Conservation (phyloP, 2,113 vertebrate species). For the Suncus etruscus region DNA sequence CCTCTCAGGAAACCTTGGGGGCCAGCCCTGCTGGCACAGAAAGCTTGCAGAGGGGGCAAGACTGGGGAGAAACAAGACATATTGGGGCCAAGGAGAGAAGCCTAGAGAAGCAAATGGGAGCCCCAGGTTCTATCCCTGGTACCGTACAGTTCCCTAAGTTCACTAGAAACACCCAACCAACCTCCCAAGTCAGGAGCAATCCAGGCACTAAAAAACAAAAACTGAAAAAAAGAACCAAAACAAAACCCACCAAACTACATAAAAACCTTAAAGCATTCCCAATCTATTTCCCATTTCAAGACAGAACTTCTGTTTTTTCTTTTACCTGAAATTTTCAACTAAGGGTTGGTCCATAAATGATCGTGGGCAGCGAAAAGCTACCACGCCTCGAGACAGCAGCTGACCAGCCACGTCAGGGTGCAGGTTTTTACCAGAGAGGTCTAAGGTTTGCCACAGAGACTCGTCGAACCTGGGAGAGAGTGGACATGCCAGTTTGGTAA, state of each 20-base stretch:
- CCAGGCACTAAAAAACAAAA: too few relatives aligned
- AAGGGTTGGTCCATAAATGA: slow-evolving; percentile 89
- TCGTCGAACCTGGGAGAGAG: slow-evolving; percentile 91
- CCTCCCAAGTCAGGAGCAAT: too few relatives aligned
- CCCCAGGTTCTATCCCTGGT: too few relatives aligned
- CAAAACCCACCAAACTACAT: too few relatives aligned
- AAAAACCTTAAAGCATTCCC: too few relatives aligned
- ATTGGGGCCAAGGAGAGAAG: too few relatives aligned
- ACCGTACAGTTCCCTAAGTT: too few relatives aligned
- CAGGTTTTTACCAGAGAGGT: slow-evolving; percentile 91
- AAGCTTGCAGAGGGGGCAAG: background rate
- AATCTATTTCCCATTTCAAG: background rate
- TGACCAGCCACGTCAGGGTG: slow-evolving; percentile 88
- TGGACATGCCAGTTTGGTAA: slow-evolving; percentile 3
- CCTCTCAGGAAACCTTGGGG: too few relatives aligned
- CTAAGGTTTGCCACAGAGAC: slow-evolving; percentile 94
- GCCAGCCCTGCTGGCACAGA: background rate
- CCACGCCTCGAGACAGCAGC: slow-evolving; percentile 89
- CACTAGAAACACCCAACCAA: too few relatives aligned
- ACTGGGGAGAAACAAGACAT: too few relatives aligned
- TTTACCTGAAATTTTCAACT: slow-evolving; percentile 89
- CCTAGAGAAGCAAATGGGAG: too few relatives aligned
- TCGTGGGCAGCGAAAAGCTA: slow-evolving; percentile 92
- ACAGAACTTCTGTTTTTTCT: slow-evolving; percentile 37
- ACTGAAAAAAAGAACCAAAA: too few relatives aligned